These are phyloP conservation scores for Tuta absoluta DNA, from an alignment of 2,888 invertebrate species.

Conservation along the genomic window DNA sequence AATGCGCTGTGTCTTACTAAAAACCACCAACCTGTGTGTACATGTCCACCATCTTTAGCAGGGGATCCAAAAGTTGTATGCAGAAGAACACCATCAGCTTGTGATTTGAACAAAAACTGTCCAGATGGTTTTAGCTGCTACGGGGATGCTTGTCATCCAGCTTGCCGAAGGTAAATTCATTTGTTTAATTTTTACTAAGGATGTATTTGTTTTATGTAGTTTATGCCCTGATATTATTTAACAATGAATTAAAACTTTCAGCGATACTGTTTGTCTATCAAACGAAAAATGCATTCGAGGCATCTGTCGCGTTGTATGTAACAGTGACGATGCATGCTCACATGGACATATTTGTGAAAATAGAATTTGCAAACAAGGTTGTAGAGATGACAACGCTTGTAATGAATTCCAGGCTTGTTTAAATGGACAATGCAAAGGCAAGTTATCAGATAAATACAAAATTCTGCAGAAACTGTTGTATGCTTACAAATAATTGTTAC, in stretches of 20 bases:
- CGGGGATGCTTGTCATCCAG: slow-evolving; percentile 88
- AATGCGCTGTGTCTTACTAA: slow-evolving; percentile 88
- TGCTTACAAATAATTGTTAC: neutral
- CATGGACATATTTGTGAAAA: slow-evolving; percentile 93
- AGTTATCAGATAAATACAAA: slow-evolving; percentile 10
- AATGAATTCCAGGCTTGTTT: slow-evolving; percentile 88
- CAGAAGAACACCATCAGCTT: slow-evolving; percentile 84
- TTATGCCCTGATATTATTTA: neutral
- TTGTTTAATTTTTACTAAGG: neutral
- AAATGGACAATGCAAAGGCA: slow-evolving; percentile 90
- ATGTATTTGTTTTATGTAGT: too few relatives aligned
- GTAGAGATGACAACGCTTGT: slow-evolving; percentile 91
- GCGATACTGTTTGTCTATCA: slow-evolving; percentile 90
- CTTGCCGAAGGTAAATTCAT: slow-evolving; percentile 84
- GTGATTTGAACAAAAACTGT: slow-evolving; percentile 85
- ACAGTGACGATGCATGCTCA: slow-evolving; percentile 90
- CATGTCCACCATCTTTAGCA: slow-evolving; percentile 85
- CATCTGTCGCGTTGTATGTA: slow-evolving; percentile 91
- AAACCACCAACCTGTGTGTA: slow-evolving; percentile 88
- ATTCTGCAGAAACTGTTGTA: neutral
- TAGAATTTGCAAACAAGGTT: slow-evolving; percentile 92
- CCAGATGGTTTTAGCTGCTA: slow-evolving; percentile 87
- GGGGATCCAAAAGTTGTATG: slow-evolving; percentile 90
- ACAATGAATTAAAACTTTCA: slow-evolving; percentile 59
- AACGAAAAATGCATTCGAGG: slow-evolving; percentile 93